Percentiles rank a stretch among this genome's conserved stretches.
Conservation (phyloP, 2,888 invertebrate genomes). For the Laothoe populi region DNA sequence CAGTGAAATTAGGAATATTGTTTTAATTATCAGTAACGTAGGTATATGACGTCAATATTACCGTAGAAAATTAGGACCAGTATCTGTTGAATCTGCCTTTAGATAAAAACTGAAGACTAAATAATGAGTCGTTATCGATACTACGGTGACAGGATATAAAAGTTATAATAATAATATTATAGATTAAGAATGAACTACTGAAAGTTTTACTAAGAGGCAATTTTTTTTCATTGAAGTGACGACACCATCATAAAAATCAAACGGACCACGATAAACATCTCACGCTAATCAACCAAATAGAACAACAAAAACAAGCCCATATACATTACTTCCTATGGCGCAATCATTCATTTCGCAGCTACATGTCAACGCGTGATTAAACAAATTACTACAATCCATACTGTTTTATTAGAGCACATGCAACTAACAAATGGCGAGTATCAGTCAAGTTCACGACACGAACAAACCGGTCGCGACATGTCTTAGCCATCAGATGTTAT, state of each 20-base stretch:
- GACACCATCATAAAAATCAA: background rate
- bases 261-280: background rate
- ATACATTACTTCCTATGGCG: conserved; percentile 50
- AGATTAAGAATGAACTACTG: background rate
- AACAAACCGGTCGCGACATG: conserved; percentile 78
- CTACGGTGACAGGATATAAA: too few relatives aligned
- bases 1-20: background rate
- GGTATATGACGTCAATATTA: too few relatives aligned
- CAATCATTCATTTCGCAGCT: conserved; percentile 47
- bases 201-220: too few relatives aligned
- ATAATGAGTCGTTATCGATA: too few relatives aligned
- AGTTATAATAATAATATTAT: too few relatives aligned
- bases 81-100: too few relatives aligned
- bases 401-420: conserved; percentile 61
- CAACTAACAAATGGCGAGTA: conserved; percentile 65
- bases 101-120: too few relatives aligned
- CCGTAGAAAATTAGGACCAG: too few relatives aligned
- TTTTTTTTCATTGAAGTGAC: too few relatives aligned
- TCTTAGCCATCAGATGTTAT: conserved; percentile 63
- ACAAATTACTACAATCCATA: conserved; percentile 68
- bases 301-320: conserved; percentile 35
- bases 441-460: conserved; percentile 77
- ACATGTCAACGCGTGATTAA: conserved; percentile 57
- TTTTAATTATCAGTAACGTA: background rate
- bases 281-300: conserved; percentile 10